These are phyloP conservation scores for Clepsis dumicolana DNA, from an alignment of 2,888 invertebrate species.

Conservation along the genomic window DNA sequence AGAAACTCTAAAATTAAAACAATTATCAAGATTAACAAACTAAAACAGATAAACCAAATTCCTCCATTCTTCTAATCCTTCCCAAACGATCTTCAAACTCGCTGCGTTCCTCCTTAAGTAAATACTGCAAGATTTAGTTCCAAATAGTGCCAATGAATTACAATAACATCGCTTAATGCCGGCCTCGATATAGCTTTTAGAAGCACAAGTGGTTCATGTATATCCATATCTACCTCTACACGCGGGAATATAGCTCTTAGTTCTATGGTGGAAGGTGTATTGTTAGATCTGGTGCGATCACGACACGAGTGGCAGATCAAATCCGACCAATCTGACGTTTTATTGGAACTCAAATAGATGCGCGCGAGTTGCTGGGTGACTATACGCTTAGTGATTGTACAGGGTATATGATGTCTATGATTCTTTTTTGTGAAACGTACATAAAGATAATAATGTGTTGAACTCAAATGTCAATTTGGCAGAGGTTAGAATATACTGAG, in stretches of 20 bases:
- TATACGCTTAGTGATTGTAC: conserved; percentile 12
- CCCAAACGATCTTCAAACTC: conserved; percentile 1
- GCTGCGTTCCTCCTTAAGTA: conserved; percentile 31
- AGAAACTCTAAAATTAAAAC: not conserved
- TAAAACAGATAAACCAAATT: not conserved
- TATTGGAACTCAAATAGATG: conserved; percentile 61
- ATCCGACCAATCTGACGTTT: conserved; percentile 54
- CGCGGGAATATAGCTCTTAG: conserved; percentile 24
- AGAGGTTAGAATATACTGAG: too few relatives aligned
- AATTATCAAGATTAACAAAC: not conserved
- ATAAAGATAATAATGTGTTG: too few relatives aligned
- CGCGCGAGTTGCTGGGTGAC: conserved; percentile 51
- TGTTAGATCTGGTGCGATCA: conserved; percentile 33
- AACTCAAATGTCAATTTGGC: too few relatives aligned
- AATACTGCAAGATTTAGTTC: conserved; percentile 35
- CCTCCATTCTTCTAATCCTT: conserved; percentile 13
- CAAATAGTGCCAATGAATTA: conserved; percentile 40
- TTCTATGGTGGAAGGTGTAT: not conserved
- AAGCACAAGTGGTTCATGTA: conserved; percentile 48
- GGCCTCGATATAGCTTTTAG: conserved; percentile 54
- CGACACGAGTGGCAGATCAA: conserved; percentile 56
- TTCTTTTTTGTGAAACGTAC: not conserved
- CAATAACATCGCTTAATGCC: conserved; percentile 38
- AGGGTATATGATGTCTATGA: not conserved
- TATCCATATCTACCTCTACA: not conserved